Conservation (phyloP, 2,797 vertebrate species). For the Lateolabrax maculatus region DNA sequence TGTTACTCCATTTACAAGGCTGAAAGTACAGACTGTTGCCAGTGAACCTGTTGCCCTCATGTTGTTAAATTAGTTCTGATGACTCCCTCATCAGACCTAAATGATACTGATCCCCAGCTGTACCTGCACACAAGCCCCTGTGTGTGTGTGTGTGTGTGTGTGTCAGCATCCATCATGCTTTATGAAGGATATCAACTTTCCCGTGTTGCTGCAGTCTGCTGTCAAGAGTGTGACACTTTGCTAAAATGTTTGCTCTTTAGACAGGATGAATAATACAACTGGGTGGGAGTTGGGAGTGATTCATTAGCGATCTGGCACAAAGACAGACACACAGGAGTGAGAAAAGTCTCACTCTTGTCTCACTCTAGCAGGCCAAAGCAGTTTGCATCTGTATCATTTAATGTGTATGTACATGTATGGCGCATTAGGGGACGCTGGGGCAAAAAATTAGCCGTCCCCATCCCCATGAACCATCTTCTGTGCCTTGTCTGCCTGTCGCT, state of each 20-base stretch:
- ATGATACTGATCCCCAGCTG: conserved; percentile 46
- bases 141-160: neutral
- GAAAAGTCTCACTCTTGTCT: conserved; percentile 42
- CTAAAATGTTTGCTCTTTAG: conserved; percentile 88
- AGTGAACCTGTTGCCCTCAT: conserved; percentile 48
- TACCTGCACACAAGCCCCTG: neutral
- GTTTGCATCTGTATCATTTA: conserved; percentile 25
- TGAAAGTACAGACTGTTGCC: conserved; percentile 21
- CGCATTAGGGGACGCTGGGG: neutral
- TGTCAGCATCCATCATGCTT: conserved; percentile 7
- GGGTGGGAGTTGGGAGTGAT: conserved; percentile 88
- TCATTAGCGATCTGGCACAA: conserved; percentile 90
- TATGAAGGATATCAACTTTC: conserved; percentile 40
- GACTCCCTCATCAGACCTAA: conserved; percentile 34
- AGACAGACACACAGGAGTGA: conserved; percentile 69
- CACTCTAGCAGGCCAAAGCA: conserved; percentile 40
- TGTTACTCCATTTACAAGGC: conserved; percentile 41
- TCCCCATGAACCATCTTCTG: conserved; percentile 2
- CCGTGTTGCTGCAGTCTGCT: conserved; percentile 20
- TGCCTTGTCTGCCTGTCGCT: neutral
- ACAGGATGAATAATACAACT: conserved; percentile 92
- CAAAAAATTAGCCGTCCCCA: neutral
- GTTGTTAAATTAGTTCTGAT: conserved; percentile 42
- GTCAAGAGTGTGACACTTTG: conserved; percentile 64
- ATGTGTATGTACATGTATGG: conserved; percentile 12